These are phyloP conservation scores for Allacma fusca DNA, from an alignment of 2,888 invertebrate genomes.

Conservation along the genomic window DNA sequence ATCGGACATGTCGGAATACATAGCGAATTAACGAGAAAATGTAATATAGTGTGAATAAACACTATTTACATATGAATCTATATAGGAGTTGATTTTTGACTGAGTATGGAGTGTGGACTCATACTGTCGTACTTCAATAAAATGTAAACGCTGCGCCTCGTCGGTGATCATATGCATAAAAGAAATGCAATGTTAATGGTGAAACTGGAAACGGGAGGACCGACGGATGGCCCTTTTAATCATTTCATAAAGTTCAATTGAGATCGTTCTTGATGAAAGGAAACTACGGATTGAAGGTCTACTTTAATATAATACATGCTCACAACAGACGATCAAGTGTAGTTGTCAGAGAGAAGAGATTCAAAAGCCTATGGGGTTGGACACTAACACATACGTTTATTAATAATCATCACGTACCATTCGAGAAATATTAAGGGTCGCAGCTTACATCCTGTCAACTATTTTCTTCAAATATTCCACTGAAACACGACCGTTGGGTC, in stretches of 20 bases:
- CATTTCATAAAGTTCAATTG: slow-evolving; percentile 25
- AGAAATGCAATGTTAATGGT: neutral
- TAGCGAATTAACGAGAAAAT: too few relatives aligned
- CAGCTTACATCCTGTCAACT: slow-evolving; percentile 56
- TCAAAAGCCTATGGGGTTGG: neutral
- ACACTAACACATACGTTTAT: slow-evolving; percentile 53
- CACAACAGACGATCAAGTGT: slow-evolving; percentile 17
- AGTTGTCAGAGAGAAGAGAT: slow-evolving; percentile 22
- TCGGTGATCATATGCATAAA: neutral
- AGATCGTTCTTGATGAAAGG: slow-evolving; percentile 25
- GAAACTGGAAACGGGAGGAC: slow-evolving; percentile 18
- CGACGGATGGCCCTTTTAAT: slow-evolving; percentile 24
- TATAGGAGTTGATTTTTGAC: too few relatives aligned
- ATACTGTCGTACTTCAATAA: neutral
- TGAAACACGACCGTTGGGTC: slow-evolving; percentile 39
- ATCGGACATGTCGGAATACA: too few relatives aligned
- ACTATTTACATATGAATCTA: too few relatives aligned
- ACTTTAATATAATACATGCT: neutral
- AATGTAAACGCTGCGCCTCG: neutral
- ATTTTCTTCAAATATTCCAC: slow-evolving; percentile 45
- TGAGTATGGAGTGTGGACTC: neutral
- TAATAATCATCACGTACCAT: slow-evolving; percentile 58
- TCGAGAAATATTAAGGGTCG: slow-evolving; percentile 59
- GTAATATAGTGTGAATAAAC: too few relatives aligned
- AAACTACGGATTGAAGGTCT: slow-evolving; percentile 19